These are phyloP conservation scores for Eulemur coronatus DNA, from an alignment of 2,797 vertebrate species.

Conservation along the genomic window DNA sequence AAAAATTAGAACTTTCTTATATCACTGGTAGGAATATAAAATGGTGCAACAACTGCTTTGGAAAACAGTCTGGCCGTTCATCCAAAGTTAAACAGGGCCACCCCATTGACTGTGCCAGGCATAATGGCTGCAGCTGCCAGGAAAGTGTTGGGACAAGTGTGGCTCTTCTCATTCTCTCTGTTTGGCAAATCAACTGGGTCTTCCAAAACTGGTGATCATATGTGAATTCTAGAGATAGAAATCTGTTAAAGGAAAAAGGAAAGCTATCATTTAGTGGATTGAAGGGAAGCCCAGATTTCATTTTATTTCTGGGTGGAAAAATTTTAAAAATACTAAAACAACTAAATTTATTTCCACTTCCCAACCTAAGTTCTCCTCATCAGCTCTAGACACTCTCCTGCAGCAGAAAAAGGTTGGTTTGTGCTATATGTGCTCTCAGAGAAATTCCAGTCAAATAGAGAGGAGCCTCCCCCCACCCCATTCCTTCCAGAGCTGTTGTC, in stretches of 20 bases:
- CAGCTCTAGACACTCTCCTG: background rate
- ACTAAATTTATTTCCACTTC: background rate
- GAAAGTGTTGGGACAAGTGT: background rate
- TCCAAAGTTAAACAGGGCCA: background rate
- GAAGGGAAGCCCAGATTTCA: background rate
- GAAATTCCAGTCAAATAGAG: background rate
- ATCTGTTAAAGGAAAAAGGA: background rate
- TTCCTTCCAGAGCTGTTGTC: background rate
- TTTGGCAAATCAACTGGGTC: background rate
- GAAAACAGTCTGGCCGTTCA: background rate
- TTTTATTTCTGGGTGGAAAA: background rate
- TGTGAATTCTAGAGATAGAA: background rate
- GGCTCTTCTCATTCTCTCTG: background rate
- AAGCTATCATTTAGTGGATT: background rate
- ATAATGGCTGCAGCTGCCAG: background rate
- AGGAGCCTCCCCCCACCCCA: background rate
- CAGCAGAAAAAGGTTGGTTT: background rate
- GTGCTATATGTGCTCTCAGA: background rate
- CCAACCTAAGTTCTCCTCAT: background rate
- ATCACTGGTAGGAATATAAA: background rate
- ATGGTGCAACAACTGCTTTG: background rate
- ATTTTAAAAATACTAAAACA: background rate
- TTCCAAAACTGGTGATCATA: background rate
- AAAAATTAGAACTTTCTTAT: background rate
- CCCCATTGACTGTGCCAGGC: background rate